Conservation (phyloP, 2,113 vertebrate genomes). For the Alligator sinensis region DNA sequence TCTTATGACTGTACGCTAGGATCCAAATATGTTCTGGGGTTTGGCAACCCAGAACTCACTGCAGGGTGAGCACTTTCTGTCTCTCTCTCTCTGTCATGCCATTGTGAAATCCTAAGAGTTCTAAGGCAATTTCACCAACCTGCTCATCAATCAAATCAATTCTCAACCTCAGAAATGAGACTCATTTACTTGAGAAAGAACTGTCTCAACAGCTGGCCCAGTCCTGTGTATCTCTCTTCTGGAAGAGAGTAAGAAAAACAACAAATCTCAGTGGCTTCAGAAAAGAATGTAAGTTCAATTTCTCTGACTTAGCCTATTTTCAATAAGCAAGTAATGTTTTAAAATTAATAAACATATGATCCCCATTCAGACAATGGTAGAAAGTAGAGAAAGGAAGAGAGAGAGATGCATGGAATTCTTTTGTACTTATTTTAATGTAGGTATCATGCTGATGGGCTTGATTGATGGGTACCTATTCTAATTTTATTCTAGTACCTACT, state of each 20-base stretch:
- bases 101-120: background rate
- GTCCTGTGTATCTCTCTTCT: too few relatives aligned
- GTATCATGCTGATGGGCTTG: background rate
- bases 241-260: background rate
- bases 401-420: background rate
- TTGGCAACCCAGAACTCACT: background rate
- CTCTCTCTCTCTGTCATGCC: too few relatives aligned
- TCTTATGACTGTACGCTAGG: background rate
- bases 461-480: accelerated
- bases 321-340: background rate
- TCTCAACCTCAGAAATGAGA: too few relatives aligned
- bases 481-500: background rate
- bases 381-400: background rate
- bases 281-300: too few relatives aligned
- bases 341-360: background rate
- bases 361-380: background rate
- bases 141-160: background rate
- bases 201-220: too few relatives aligned
- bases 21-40: background rate
- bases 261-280: background rate
- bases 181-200: too few relatives aligned
- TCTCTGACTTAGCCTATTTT: background rate
- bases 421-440: background rate
- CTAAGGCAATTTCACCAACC: background rate
- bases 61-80: too few relatives aligned